These are phyloP conservation scores for Prosopocoilus inquinatus DNA, from an alignment of 2,888 invertebrate species.

Conservation along the genomic window DNA sequence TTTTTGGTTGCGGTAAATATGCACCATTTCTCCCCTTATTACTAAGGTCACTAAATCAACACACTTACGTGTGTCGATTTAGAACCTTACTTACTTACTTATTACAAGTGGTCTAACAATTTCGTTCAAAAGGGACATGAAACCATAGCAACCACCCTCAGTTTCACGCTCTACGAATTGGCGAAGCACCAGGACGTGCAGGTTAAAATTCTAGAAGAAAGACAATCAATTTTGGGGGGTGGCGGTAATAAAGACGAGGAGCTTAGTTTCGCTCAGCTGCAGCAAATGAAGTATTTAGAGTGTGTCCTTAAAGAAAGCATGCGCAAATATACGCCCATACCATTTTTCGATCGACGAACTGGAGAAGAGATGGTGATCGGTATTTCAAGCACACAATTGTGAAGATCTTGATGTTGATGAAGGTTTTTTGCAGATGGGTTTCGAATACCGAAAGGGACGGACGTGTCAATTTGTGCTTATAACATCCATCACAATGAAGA, in stretches of 20 bases:
- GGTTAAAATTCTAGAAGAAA: constrained; percentile 27
- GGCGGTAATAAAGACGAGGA: constrained; percentile 4
- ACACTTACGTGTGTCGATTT: no score
- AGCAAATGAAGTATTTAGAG: constrained; percentile 27
- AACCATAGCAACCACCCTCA: constrained; percentile 25
- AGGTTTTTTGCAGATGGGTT: constrained; percentile 6
- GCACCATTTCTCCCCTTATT: no score
- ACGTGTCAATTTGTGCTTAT: constrained; percentile 13
- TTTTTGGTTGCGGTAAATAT: no score
- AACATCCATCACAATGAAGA: constrained; percentile 16
- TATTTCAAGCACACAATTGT: constrained; percentile 2
- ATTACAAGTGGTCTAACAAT: background rate
- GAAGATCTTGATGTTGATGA: no score
- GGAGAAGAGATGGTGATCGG: constrained; percentile 18
- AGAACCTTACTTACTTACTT: background rate
- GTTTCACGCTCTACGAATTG: constrained; percentile 26
- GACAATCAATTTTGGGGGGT: constrained; percentile 14
- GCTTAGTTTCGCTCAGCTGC: constrained; percentile 13
- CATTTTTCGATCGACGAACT: constrained; percentile 19
- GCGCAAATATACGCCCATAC: constrained; percentile 21
- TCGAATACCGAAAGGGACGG: constrained; percentile 7
- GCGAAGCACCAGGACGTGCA: constrained; percentile 27
- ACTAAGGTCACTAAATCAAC: no score
- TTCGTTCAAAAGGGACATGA: constrained; percentile 28
- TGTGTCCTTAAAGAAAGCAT: constrained; percentile 26